Evolutionary conservation across 2,888 invertebrate genomes (phyloP), one percentile per base, ranked within the genome.

Genomic region (Andrena hattorfiana): DNA sequence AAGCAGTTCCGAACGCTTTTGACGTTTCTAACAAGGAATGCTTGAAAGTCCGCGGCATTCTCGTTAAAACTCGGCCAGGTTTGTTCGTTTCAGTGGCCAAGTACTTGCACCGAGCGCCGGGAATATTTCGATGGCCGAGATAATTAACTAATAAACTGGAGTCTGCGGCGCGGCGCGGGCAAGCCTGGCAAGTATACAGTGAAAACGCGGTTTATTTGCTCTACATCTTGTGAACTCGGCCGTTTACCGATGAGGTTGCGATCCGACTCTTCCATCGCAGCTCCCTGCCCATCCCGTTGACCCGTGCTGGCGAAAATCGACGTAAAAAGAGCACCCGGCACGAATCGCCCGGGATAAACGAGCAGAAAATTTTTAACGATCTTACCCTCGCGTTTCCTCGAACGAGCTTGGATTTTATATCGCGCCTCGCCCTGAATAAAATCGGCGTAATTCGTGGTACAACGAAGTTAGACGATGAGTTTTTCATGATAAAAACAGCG

Each of bases 61-160:
- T 81, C 66, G 69, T 74, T 79, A 81, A 79, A 81, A 72, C 32
- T 70, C 60, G 64, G 30, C 56, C 23, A 30, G 59, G 64, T 20
- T 28, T 7, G 62, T 54, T 63, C 56, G 80, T 35, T 28, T 68
- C 71, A 23, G 62, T 77, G 49, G 13, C 32, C 28, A 20, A 7
- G 23, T 35, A 42, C 13, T 20, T 10, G 59, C 30, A 4, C 1
- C 26, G 66, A 32, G 49, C 56, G 28, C 35, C n/a, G 13, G 56
- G 32, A 72, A 63, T 63, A 68, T 75, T 73, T 75, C 79, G 82
- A 80, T 76, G 70, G 73, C 60, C 20, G 54, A 64, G 81, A 82
- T 87, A 87, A 88, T 86, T 86, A 87, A 85, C 86, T 83, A 76
- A 85, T 85, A 80, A 85, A 85, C 66, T 66, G 69, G 54, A 56